Evolutionary conservation across 2,888 invertebrate genomes (phyloP).

Genomic region (Nasonovia ribisnigri): DNA sequence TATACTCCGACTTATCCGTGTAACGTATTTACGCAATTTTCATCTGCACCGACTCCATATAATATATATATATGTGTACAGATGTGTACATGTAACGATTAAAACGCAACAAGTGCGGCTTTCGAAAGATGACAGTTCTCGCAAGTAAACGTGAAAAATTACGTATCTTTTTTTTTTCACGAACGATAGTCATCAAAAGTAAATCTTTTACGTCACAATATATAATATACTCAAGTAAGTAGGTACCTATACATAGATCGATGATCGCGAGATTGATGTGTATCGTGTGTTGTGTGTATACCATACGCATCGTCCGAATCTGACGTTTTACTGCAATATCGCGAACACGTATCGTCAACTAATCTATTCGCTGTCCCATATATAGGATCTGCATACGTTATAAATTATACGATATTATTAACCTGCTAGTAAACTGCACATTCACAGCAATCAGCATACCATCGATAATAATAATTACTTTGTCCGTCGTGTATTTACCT

Average conservation of each 20-base stretch:
- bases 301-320: background rate
- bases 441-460: background rate
- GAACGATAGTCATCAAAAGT: background rate
- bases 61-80: background rate
- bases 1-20: background rate
- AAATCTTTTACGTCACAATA: background rate
- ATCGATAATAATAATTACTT: background rate
- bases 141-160: background rate
- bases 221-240: background rate
- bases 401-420: background rate
- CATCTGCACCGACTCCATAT: background rate
- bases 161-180: background rate
- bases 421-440: background rate
- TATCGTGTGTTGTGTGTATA: background rate
- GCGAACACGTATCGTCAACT: background rate
- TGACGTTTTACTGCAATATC: background rate
- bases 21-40: slow-evolving; percentile 46
- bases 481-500: background rate
- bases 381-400: background rate
- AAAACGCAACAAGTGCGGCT: slow-evolving; percentile 4
- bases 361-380: too few species aligned
- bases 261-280: background rate
- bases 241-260: background rate
- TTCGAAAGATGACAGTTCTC: background rate
- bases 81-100: background rate